Percentiles rank a stretch among this genome's conserved stretches.
Conservation (phyloP, 2,113 vertebrate genomes). For the Girardinichthys multiradiatus region DNA sequence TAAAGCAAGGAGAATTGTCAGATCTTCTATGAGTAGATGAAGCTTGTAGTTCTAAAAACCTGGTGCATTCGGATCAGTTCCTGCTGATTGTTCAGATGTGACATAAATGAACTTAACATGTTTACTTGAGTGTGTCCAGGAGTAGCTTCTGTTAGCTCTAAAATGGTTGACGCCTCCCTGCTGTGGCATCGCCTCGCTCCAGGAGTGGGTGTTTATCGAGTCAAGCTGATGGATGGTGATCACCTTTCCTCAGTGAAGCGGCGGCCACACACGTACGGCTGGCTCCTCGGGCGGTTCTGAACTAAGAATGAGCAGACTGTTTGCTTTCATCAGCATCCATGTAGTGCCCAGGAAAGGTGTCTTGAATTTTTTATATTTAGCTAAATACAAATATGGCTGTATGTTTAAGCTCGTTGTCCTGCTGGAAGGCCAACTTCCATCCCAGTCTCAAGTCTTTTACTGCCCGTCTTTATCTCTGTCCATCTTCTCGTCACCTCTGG, state of each 20-base stretch:
- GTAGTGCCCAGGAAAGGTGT: too few species aligned
- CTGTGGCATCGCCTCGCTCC: slow-evolving; percentile 34
- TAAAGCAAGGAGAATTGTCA: neutral
- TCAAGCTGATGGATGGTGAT: slow-evolving; percentile 65
- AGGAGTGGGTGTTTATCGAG: slow-evolving; percentile 63
- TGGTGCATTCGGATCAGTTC: neutral
- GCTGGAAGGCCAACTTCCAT: neutral
- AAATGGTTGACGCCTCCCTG: slow-evolving; percentile 28
- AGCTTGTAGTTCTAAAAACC: neutral
- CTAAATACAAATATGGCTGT: neutral
- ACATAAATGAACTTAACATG: slow-evolving; percentile 13
- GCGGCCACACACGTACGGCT: slow-evolving; percentile 21
- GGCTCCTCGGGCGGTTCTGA: slow-evolving; percentile 7
- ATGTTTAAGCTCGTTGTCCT: neutral
- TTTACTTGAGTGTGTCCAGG: slow-evolving; percentile 15
- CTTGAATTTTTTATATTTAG: too few species aligned
- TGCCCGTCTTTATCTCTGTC: neutral
- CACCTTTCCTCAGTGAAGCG: slow-evolving; percentile 37
- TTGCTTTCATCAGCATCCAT: neutral
- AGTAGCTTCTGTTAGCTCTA: slow-evolving; percentile 34
- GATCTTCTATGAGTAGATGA: neutral
- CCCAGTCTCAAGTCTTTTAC: neutral
- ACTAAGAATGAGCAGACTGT: slow-evolving; percentile 11
- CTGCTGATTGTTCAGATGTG: slow-evolving; percentile 9
- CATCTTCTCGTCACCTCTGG: neutral